Percentiles rank a stretch among this genome's conserved stretches.
These are phyloP conservation scores for Galleria mellonella DNA, from an alignment of 1,140 invertebrate genomes.

Conservation along the genomic window DNA sequence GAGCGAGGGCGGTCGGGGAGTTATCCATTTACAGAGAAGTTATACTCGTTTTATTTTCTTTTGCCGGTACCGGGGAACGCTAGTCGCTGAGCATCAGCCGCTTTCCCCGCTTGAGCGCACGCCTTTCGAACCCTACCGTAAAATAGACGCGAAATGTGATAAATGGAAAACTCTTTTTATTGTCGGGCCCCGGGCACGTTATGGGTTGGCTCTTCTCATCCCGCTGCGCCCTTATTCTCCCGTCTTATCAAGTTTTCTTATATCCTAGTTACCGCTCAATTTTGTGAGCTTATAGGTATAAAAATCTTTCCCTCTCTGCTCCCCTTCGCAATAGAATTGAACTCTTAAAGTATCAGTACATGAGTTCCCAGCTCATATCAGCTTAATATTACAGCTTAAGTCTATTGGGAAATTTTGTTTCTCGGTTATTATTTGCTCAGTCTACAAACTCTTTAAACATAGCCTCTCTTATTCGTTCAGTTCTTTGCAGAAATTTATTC, in stretches of 20 bases:
- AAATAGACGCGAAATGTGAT: conserved; percentile 73
- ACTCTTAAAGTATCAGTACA: conserved; percentile 25
- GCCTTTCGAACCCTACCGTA: conserved; percentile 57
- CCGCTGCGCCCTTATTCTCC: conserved; percentile 30
- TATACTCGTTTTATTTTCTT: conserved; percentile 68
- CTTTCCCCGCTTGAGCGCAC: conserved; percentile 39
- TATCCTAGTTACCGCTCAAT: conserved; percentile 62
- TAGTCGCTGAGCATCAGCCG: conserved; percentile 45
- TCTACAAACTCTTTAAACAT: too few species aligned
- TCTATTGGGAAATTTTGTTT: too few species aligned
- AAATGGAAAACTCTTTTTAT: conserved; percentile 70
- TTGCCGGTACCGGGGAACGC: conserved; percentile 54
- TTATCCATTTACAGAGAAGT: conserved; percentile 67
- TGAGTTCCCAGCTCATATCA: conserved; percentile 13
- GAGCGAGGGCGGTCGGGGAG: conserved; percentile 52
- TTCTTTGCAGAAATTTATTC: background rate
- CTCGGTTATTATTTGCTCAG: too few species aligned
- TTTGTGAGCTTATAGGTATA: conserved; percentile 33
- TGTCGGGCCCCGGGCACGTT: conserved; percentile 52
- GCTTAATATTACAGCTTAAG: conserved; percentile 2
- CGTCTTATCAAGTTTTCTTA: conserved; percentile 64
- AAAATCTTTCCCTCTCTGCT: conserved; percentile 32
- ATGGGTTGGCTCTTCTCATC: conserved; percentile 35
- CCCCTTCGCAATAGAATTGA: conserved; percentile 33
- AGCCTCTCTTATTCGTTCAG: too few species aligned